Evolutionary conservation across 2,797 vertebrate species (phyloP).

Genomic region (Periparus ater): DNA sequence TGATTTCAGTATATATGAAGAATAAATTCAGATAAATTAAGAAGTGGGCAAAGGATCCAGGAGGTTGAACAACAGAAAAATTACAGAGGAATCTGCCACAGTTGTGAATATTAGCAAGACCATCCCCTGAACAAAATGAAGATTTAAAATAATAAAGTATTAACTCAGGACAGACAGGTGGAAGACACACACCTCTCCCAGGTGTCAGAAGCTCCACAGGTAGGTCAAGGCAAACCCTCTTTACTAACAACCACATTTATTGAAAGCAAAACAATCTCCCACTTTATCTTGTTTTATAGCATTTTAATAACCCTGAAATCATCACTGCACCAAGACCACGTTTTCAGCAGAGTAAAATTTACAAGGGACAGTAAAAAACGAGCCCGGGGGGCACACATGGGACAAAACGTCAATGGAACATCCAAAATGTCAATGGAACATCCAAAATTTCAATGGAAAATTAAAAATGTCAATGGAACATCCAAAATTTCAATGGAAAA

Average conservation of each 20-base stretch:
- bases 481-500: neutral
- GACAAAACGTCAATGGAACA: neutral
- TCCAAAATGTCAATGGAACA: too few species aligned
- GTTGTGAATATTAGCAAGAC: neutral
- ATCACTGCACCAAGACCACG: neutral
- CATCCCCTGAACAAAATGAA: neutral
- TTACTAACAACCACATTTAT: neutral
- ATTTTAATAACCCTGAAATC: conserved; percentile 46
- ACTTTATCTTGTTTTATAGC: neutral
- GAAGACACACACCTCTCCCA: neutral
- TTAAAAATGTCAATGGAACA: too few species aligned
- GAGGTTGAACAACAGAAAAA: neutral
- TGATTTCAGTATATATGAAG: neutral
- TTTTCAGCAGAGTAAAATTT: neutral
- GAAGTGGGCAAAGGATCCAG: neutral
- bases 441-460: too few species aligned
- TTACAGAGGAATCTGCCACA: neutral
- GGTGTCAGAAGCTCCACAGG: neutral
- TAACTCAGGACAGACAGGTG: neutral
- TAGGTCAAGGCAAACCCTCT: neutral
- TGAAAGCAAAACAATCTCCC: neutral
- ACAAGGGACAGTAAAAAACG: neutral
- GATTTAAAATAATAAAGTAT: neutral
- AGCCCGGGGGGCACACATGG: neutral
- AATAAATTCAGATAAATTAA: neutral